Conservation (phyloP, 2,888 invertebrate genomes). For the Allolobophora icterica region DNA sequence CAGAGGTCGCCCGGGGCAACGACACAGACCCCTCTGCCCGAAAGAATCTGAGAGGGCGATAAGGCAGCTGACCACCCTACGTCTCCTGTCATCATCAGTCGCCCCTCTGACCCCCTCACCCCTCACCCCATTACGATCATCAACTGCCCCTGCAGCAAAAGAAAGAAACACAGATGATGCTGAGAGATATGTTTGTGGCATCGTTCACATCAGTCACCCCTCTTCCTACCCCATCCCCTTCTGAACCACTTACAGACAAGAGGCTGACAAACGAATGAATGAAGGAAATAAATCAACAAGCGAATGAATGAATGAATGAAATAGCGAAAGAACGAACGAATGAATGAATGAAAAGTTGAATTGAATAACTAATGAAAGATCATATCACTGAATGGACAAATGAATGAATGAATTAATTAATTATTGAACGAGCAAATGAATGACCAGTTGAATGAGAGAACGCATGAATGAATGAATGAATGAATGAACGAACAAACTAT, state of each 20-base stretch:
- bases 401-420: too few species aligned
- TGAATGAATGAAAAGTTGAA: neutral
- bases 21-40: neutral
- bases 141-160: neutral
- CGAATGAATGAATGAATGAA: too few species aligned
- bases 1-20: neutral
- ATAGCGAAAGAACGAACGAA: neutral
- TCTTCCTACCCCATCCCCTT: neutral
- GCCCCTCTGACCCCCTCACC: slow-evolving; percentile 17
- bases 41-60: neutral
- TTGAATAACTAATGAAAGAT: too few species aligned
- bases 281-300: neutral
- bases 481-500: too few species aligned
- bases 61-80: neutral
- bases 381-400: neutral
- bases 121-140: neutral
- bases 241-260: neutral
- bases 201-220: neutral
- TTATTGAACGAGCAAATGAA: too few species aligned
- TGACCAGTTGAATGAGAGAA: too few species aligned
- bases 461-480: too few species aligned
- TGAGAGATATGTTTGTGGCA: neutral
- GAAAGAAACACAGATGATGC: neutral
- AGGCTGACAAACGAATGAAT: neutral
- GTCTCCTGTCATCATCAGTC: slow-evolving; percentile 5